Evolutionary conservation across 2,797 vertebrate genomes (phyloP).

Genomic region (Coccyzus lansbergi): DNA sequence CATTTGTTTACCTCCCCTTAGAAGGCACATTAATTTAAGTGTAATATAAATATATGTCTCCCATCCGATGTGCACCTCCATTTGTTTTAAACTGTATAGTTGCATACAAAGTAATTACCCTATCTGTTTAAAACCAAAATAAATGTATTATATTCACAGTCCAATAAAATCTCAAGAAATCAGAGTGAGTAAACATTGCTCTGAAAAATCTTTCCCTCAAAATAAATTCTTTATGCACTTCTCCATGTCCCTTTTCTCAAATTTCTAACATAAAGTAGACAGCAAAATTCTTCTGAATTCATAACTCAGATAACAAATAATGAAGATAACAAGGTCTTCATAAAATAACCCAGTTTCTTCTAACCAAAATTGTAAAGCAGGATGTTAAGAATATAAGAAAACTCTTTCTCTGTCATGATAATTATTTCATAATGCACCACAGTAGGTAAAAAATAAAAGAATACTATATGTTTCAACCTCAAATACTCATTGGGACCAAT

Average conservation of each 20-base stretch:
- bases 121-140: not conserved
- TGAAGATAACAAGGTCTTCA: not conserved
- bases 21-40: not conserved
- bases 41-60: not conserved
- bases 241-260: not conserved
- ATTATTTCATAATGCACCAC: not conserved
- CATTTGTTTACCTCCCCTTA: not conserved
- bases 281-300: not conserved
- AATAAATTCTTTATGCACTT: not conserved
- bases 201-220: not conserved
- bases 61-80: rapidly evolving
- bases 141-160: not conserved
- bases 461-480: conserved; percentile 40
- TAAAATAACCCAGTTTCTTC: not conserved
- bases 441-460: conserved; percentile 22
- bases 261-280: not conserved
- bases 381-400: not conserved
- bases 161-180: not conserved
- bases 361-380: not conserved
- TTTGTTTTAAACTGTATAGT: not conserved
- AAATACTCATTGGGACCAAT: conserved; percentile 69
- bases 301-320: not conserved
- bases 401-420: not conserved
- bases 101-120: not conserved
- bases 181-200: not conserved